Percentiles rank a stretch among this genome's conserved stretches.
phyloP scores from a whole-genome alignment of 2,113 vertebrate genomes.

The Equus przewalskii region DNA sequence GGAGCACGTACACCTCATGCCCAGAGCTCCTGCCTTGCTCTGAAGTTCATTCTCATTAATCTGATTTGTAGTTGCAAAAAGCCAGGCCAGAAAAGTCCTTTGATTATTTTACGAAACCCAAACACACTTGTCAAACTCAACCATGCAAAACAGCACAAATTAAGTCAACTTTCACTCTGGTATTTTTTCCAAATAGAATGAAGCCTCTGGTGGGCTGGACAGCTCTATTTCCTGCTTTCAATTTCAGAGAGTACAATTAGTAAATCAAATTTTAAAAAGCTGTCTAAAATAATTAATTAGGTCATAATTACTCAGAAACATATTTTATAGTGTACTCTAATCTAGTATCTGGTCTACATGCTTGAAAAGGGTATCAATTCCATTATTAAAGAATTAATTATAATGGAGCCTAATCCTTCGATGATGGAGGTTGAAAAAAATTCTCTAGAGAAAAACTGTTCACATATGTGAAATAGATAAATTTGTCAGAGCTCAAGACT shows the following conservation, averaged over 20 bases:
- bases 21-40: not conserved
- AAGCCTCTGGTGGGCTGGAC: conserved; percentile 39
- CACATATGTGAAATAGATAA: conserved; percentile 11
- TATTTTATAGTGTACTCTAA: conserved; percentile 67
- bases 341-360: conserved; percentile 74
- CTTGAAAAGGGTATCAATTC: conserved; percentile 68
- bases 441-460: conserved; percentile 44
- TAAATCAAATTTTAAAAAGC: conserved; percentile 78
- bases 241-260: conserved; percentile 74
- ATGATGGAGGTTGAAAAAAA: conserved; percentile 11
- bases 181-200: conserved; percentile 57
- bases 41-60: not conserved
- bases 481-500: conserved; percentile 36
- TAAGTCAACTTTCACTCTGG: conserved; percentile 50
- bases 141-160: conserved; percentile 49
- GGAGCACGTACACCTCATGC: not conserved
- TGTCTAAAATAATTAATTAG: conserved; percentile 83
- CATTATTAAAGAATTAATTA: conserved; percentile 80
- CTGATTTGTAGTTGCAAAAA: not conserved
- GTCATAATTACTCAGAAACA: conserved; percentile 71
- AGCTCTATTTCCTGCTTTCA: conserved; percentile 68
- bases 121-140: conserved; percentile 71
- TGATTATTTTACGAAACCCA: conserved; percentile 61
- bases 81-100: conserved; percentile 33
- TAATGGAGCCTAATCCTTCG: conserved; percentile 75